Conservation (phyloP, 2,888 invertebrate genomes). For the Eupithecia subumbrata region DNA sequence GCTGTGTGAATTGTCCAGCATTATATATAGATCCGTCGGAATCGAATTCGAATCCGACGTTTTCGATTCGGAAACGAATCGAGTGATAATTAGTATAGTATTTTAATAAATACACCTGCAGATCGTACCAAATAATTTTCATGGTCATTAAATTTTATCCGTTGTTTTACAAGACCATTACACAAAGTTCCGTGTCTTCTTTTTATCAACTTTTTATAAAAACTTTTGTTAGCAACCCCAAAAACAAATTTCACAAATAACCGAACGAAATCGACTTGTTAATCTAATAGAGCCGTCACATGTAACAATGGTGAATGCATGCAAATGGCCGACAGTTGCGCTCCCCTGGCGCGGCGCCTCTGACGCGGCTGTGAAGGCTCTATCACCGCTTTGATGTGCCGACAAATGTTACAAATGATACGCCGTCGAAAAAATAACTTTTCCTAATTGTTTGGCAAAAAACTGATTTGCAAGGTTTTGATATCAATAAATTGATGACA, state of each 20-base stretch:
- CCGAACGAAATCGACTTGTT: conserved; percentile 19
- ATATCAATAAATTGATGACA: not conserved
- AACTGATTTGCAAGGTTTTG: not conserved
- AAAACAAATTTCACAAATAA: not conserved
- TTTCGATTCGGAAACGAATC: no score
- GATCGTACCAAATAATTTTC: no score
- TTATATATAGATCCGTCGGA: no score
- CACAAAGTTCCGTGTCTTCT: not conserved
- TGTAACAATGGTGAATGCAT: conserved; percentile 49
- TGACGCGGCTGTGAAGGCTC: conserved; percentile 46
- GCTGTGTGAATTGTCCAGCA: no score
- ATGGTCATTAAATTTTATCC: no score
- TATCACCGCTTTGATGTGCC: conserved; percentile 71
- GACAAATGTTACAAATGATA: conserved; percentile 79
- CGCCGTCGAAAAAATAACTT: conserved; percentile 58
- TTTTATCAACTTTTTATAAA: not conserved
- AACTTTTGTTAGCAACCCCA: not conserved
- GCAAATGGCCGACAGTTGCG: conserved; percentile 65
- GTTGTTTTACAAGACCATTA: no score
- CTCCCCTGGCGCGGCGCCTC: conserved; percentile 68
- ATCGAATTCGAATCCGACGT: no score
- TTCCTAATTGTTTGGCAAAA: conserved; percentile 6
- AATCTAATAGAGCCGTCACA: conserved; percentile 30
- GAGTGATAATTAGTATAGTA: no score
- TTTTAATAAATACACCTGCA: no score